Conservation (phyloP, 53 echinoderm and acorn worm species). For the Astropecten irregularis region DNA sequence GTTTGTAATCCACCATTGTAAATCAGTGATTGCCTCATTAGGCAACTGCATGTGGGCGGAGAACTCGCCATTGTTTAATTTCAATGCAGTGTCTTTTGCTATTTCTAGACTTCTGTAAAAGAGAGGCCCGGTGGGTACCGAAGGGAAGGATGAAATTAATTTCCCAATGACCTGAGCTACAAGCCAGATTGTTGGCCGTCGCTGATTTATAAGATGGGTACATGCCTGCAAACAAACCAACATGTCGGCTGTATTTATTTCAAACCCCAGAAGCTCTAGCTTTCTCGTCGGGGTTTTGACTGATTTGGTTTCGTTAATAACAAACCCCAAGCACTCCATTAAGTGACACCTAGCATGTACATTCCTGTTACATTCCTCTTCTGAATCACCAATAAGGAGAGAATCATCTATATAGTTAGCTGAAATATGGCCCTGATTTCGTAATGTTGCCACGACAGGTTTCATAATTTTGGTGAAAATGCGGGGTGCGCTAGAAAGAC, state of each 20-base stretch:
- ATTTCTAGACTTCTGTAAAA: no score
- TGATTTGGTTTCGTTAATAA: neutral
- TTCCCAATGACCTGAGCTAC: no score
- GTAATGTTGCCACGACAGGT: no score
- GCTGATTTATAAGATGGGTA: neutral
- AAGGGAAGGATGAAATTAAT: slow-evolving; percentile 13
- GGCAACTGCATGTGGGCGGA: neutral
- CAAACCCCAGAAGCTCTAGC: neutral
- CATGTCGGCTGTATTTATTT: neutral
- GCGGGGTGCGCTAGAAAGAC: no score
- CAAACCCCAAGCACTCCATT: neutral
- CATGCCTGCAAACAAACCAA: neutral
- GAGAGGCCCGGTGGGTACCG: neutral
- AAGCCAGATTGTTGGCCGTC: neutral
- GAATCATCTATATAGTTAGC: neutral
- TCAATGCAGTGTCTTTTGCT: neutral
- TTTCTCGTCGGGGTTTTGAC: neutral
- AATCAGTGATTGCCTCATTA: neutral
- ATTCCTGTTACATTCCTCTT: neutral
- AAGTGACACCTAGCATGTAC: neutral
- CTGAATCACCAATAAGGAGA: no score
- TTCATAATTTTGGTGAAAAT: no score
- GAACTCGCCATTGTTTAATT: neutral
- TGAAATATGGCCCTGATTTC: no score
- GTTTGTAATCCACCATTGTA: slow-evolving; percentile 39